A percentile compares a stretch with the other conserved stretches of the same genome.
Evolutionary conservation across 2,113 vertebrate species (phyloP).

Genomic region (Chaetops frenatus): DNA sequence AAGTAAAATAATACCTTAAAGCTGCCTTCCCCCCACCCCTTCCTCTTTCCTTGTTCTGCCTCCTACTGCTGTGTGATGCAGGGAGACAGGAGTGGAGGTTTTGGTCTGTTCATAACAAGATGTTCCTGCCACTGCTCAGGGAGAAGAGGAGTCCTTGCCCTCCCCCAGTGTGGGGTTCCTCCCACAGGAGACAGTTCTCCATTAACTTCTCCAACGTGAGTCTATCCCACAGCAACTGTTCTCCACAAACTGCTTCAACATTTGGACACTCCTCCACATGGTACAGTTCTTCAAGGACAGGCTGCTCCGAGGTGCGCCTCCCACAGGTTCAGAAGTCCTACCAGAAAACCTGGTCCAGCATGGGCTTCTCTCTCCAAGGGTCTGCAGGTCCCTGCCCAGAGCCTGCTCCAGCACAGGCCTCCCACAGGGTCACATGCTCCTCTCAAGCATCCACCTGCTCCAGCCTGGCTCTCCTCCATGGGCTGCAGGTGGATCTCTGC

Average conservation of each 20-base stretch:
- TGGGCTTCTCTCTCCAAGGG: neutral
- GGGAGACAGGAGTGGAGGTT: neutral
- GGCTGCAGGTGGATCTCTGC: neutral
- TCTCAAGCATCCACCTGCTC: neutral
- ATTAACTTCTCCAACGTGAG: neutral
- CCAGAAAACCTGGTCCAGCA: neutral
- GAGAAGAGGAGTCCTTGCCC: neutral
- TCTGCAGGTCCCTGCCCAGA: neutral
- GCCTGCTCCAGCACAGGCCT: neutral
- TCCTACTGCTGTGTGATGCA: neutral
- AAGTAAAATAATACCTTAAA: neutral
- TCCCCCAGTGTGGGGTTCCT: too few relatives aligned
- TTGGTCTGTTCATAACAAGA: neutral
- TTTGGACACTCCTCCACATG: neutral
- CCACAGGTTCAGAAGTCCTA: neutral
- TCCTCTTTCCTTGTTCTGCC: neutral
- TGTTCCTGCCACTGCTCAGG: neutral
- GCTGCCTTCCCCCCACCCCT: neutral
- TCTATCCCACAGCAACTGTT: neutral
- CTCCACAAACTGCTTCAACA: neutral
- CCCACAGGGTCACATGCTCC: neutral
- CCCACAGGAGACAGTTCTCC: neutral
- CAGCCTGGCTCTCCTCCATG: neutral
- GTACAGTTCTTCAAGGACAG: neutral
- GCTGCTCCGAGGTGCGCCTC: neutral